Base-by-base conservation (phyloP, 2,113 vertebrate genomes). In the Lates calcarifer region DNA sequence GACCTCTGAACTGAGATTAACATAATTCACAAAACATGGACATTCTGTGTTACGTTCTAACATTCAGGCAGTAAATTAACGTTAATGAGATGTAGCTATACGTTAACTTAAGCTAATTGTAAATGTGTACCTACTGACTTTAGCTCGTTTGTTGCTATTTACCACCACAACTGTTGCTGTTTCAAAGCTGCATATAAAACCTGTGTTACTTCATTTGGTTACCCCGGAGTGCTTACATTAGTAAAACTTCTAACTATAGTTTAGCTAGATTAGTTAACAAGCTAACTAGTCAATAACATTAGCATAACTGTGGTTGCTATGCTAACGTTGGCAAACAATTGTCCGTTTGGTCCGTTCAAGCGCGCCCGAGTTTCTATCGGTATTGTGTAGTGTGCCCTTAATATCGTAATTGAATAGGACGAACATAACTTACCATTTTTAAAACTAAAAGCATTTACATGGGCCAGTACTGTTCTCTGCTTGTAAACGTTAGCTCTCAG, bases 361-460 rank as follows among this genome's bases (percentile, higher is more conserved):
- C 9, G 26, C 11, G 51, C 17, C 3, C 1, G 11, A 20, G 3
- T 14, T 56, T 70, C n/a, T 41, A 5, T 8, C 26, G n/a, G 49
- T 56, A 6, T 18, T 4, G 15, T 56, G 26, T 11, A 24, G 12
- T 18, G 12, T 3, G 6, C 65, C 15, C 6, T 1, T 1, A 14
- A 15, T 3, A 4, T 0, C 22, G 2, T 2, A 12, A 6, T 15
- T 0, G 5, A 66, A 31, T 0, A 39, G 4, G 8, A 1, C 11
- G 0, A 31, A 10, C 14, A 68, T 10, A 26, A 87, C 90, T 91
- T 35, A 92, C 92, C 92, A 93, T 92, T 47, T 51, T n/a, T 43
- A 49, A 58, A 63, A 17, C 3, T 9, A 13, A 47, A 2, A 28
- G 33, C 20, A 2, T 26, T 2, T 49, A 43, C 24, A 57, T 51